Evolutionary conservation across 2,113 vertebrate species (phyloP), one percentile per base, ranked within the genome.

Genomic region (Larimichthys crocea): DNA sequence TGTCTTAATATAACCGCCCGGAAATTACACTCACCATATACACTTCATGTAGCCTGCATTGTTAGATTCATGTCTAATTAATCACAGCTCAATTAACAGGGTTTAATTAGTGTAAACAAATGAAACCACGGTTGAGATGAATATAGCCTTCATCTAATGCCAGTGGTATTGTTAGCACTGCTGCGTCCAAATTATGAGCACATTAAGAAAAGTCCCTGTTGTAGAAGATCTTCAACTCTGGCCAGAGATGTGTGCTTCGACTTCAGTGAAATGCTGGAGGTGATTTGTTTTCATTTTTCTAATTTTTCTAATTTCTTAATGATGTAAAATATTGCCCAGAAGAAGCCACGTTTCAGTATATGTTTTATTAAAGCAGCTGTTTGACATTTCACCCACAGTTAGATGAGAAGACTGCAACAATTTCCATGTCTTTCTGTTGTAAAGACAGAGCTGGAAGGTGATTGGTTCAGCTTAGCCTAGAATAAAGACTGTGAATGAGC

Each of bases 21-120:
- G 50, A 67, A 80, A 80, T 69, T 70, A 56, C 46, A 73, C 50
- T 59, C 29, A 73, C 48, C 55, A 8, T 49, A 63, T n/a, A 60
- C n/a, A 66, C 22, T 24, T 48, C 14, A 44, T 17, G 48, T 15
- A 10, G 31, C 16, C 55, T 42, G 66, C n/a, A 31, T 15, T 24
- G 35, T 62, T 63, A 20, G 0, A 55, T 12, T 48, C 4, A 42
- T 49, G 57, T 49, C 26, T 73, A 62, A 78, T 80, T 55, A 75
- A 72, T 66, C 60, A 60, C 48, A 15, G 48, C 50, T 7, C 61
- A 80, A 70, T 84, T 84, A 73, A 78, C 52, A 84, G 14, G 55
- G 20, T 83, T 79, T 83, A 76, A 87, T 85, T 76, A 66, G 76
- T 66, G 79, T 70, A 67, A 74, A 77, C 64, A 72, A 72, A 66